Evolutionary conservation across 2,888 invertebrate species (phyloP), one percentile per base, ranked within the genome.

Genomic region (Pilophorus perplexus): DNA sequence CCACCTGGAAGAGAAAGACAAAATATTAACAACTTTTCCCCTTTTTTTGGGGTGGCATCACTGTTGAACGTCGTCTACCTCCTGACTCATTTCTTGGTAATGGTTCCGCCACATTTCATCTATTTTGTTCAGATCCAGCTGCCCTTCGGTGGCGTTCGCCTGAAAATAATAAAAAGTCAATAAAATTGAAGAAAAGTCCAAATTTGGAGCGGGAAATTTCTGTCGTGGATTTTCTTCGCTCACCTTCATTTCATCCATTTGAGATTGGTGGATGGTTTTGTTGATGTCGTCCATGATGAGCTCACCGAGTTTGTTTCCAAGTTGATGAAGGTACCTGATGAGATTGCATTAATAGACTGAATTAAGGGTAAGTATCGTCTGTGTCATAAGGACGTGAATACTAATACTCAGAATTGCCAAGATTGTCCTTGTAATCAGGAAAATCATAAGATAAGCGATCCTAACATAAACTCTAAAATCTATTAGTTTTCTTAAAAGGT

Each of bases 221-320:
- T n/a, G n/a, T n/a, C 5, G 42, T 42, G 14, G 6, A 4, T 5
- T 42, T 42, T 33, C 12, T 12, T 18, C 3, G n/a, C 48, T 48
- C 48, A n/a, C n/a, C n/a, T n/a, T n/a, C n/a, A n/a, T n/a, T n/a
- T n/a, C n/a, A 8, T 59, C 59, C 14, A 25, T 14, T 20, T 62
- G 25, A 3, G 62, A 46, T 50, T 40, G 25, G 20, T 65, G 54
- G n/a, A 65, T 55, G n/a, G 65, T 65, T 28, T 65, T 65, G 44
- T 65, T 65, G 40, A 65, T 28, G 23, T 65, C 65, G 3, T 65
- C 65, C 65, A 65, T 65, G n/a, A 65, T 65, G 16, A 65, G 40
- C 8, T 55, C 54, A 14, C 65, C 55, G 5, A 65, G 54, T 27
- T 65, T 62, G 33, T 62, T 50, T n/a, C 62, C 50, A 20, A 62